These are phyloP conservation scores for Cuculus canorus DNA, from an alignment of 2,797 vertebrate genomes.

Conservation along the genomic window DNA sequence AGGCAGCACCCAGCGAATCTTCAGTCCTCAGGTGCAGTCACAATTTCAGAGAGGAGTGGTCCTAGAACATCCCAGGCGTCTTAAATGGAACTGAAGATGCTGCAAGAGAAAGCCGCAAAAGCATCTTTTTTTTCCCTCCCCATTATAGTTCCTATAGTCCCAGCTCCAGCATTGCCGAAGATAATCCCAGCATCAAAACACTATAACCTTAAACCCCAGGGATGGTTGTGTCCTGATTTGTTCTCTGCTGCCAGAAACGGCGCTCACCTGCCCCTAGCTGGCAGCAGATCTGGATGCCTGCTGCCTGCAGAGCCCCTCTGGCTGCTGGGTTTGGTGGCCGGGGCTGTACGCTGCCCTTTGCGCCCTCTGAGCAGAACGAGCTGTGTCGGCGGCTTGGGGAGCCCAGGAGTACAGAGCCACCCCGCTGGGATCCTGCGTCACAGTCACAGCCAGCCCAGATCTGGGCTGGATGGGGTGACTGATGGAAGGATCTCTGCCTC, in stretches of 20 bases:
- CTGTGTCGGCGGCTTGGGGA: not conserved
- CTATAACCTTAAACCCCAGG: not conserved
- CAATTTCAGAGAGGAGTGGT: not conserved
- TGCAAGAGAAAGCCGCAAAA: not conserved
- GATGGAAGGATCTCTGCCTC: not conserved
- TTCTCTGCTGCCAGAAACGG: not conserved
- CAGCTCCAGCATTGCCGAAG: not conserved
- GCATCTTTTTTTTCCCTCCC: fast-evolving
- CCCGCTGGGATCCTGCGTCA: fast-evolving
- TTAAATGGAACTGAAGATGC: not conserved
- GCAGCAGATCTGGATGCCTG: not conserved
- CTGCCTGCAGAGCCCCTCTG: not conserved
- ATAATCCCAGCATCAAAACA: not conserved
- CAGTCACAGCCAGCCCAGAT: not conserved
- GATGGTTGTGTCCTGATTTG: not conserved
- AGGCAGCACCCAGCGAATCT: not conserved
- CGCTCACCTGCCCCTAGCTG: not conserved
- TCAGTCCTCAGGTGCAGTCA: not conserved
- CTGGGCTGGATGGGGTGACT: not conserved
- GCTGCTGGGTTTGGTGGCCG: not conserved
- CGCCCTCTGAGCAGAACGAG: not conserved
- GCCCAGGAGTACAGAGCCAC: not conserved
- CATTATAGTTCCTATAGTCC: not conserved
- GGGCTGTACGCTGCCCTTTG: not conserved
- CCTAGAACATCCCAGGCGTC: not conserved